phyloP scores from a whole-genome alignment of 2,888 invertebrate genomes.

The Dasypolia templi region DNA sequence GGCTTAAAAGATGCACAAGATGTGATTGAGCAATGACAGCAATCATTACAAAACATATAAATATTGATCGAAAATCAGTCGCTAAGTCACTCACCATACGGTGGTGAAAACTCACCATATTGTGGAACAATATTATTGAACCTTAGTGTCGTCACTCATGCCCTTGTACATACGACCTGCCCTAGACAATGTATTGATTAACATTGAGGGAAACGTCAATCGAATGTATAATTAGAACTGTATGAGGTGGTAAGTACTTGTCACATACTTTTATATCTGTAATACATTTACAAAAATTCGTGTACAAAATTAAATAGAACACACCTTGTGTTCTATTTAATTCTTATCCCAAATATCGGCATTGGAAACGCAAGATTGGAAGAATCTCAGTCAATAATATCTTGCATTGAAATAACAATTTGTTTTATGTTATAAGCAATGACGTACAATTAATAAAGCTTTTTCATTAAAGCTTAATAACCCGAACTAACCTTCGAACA shows the following conservation, averaged over 20 bases:
- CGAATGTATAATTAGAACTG: conserved; percentile 6
- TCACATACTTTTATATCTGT: background rate
- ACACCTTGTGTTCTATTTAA: no score
- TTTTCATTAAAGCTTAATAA: conserved; percentile 24
- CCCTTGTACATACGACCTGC: conserved; percentile 43
- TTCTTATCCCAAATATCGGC: background rate
- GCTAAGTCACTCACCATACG: conserved; percentile 25
- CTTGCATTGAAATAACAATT: no score
- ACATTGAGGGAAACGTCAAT: conserved; percentile 22
- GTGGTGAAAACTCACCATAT: conserved; percentile 21
- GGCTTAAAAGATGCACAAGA: background rate
- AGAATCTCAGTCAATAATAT: background rate
- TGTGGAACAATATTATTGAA: conserved; percentile 22
- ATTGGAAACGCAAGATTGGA: background rate
- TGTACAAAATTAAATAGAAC: no score
- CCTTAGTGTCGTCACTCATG: conserved; percentile 22
- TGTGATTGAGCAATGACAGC: background rate
- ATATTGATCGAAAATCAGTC: background rate
- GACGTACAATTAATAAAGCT: background rate
- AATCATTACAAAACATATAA: background rate
- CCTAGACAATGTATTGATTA: conserved; percentile 50
- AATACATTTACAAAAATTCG: no score
- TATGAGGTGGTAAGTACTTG: background rate
- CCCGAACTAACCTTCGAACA: conserved; percentile 35
- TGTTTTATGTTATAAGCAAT: background rate